Conservation (phyloP, 2,113 vertebrate genomes). For the Scalopus aquaticus region DNA sequence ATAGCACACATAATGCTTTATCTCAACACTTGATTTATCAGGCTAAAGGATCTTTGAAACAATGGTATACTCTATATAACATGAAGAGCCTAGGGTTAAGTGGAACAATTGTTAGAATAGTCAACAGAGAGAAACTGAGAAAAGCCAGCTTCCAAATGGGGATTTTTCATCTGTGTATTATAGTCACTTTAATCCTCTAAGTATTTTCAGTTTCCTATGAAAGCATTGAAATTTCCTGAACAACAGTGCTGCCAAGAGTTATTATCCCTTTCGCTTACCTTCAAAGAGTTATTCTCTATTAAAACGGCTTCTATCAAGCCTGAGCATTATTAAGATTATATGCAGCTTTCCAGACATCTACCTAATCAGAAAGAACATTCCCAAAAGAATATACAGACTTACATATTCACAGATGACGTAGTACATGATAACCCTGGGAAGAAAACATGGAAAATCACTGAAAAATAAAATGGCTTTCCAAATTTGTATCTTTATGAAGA, state of each 20-base stretch:
- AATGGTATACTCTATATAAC: background rate
- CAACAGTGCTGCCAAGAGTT: slow-evolving; percentile 35
- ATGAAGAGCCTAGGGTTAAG: background rate
- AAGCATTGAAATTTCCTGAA: slow-evolving; percentile 50
- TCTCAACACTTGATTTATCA: slow-evolving; percentile 28
- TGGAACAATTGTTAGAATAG: background rate
- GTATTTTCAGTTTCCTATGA: slow-evolving; percentile 63
- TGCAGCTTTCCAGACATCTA: background rate
- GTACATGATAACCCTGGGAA: background rate
- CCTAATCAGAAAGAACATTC: slow-evolving; percentile 5
- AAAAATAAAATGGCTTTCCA: background rate
- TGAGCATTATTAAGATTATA: slow-evolving; percentile 25
- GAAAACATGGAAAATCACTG: background rate
- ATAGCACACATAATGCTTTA: background rate
- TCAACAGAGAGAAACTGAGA: background rate
- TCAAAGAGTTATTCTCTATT: slow-evolving; percentile 52
- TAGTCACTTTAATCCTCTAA: slow-evolving; percentile 56
- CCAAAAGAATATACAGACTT: slow-evolving; percentile 30
- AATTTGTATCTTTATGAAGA: background rate
- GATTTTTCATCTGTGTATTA: slow-evolving; percentile 46
- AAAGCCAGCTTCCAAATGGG: slow-evolving; percentile 45
- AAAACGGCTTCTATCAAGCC: slow-evolving; percentile 42
- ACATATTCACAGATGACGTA: background rate
- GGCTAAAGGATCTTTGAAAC: slow-evolving; percentile 29
- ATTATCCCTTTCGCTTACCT: slow-evolving; percentile 30